Evolutionary conservation across 2,797 vertebrate species (phyloP), one percentile per base, ranked within the genome.

Genomic region (Pseudochromis fuscus): DNA sequence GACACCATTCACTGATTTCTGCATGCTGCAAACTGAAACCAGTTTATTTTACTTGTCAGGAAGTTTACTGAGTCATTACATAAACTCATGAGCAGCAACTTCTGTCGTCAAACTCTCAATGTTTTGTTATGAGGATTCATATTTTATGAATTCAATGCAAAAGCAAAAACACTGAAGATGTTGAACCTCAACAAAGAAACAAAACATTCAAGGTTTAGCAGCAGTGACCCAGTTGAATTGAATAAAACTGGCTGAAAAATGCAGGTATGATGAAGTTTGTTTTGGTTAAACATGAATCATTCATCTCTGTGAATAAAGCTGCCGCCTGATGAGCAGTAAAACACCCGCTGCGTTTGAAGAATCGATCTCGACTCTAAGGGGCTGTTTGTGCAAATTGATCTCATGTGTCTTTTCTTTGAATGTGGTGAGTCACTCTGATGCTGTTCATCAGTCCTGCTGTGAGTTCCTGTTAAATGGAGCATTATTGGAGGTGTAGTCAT

Each of bases 351-450:
- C 1, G 37, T 61, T 16, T 10, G n/a, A 64, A 61, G 45, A 63
- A 55, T 28, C 55, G 59, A 67, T 56, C 40, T 53, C 1, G 5
- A 52, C 42, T n/a, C 30, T 4, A 1, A 27, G n/a, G 18, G 61
- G 42, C 37, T 30, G 23, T 45, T 67, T 8, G 21, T 71, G 56
- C 57, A 81, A 75, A 87, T 69, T 59, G 50, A 72, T 77, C 38
- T 80, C 68, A 48, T 55, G 52, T 82, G 83, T 80, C 30, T 71
- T 67, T 46, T 73, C 70, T 85, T 85, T 80, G 61, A 83, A 55
- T 69, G 27, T 15, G 48, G 25, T 81, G 77, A 82, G 64, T 81
- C 57, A 74, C 62, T 10, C 33, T 60, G 58, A 64, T 59, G 60
- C n/a, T 72, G 50, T 55, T 72, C 37, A 27, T 73, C 33, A 48